Evolutionary conservation across 2,113 vertebrate genomes (phyloP).

Genomic region (Neogobius melanostomus): DNA sequence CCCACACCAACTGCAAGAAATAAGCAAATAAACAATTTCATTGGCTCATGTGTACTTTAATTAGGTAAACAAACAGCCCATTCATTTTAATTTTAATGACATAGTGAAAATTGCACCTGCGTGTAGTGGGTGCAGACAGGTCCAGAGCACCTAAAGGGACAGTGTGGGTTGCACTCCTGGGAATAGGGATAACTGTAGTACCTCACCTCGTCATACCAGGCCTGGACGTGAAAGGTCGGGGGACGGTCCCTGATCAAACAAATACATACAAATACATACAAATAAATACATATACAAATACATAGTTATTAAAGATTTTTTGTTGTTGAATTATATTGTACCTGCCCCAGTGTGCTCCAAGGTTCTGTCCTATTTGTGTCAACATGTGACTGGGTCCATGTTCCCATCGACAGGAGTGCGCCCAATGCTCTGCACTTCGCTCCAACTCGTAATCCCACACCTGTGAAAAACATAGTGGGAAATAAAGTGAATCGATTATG

Average conservation of each 20-base stretch:
- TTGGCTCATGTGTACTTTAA: neutral
- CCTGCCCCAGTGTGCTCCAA: constrained; percentile 97
- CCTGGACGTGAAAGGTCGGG: constrained; percentile 94
- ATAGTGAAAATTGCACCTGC: constrained; percentile 78
- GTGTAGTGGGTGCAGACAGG: constrained; percentile 99
- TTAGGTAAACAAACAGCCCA: neutral
- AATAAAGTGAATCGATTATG: neutral
- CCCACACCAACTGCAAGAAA: constrained; percentile 89
- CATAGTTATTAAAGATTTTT: too few species aligned
- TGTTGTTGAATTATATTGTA: constrained; percentile 45
- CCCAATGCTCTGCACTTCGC: constrained; percentile 93
- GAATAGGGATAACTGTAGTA: constrained; percentile 91
- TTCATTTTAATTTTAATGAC: neutral
- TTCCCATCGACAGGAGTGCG: constrained; percentile 90
- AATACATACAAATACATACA: too few species aligned
- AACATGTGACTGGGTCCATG: constrained; percentile 92
- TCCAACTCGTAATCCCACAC: constrained; percentile 93
- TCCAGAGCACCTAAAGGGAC: constrained; percentile 92
- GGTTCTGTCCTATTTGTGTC: constrained; percentile 95
- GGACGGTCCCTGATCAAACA: constrained; percentile 86
- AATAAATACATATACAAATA: too few species aligned
- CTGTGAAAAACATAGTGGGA: constrained; percentile 60
- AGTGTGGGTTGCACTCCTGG: constrained; percentile 94
- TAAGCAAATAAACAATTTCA: neutral
- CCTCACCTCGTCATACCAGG: constrained; percentile 98